Percentiles rank a stretch among this genome's conserved stretches.
Evolutionary conservation across 2,888 invertebrate genomes (phyloP).

Genomic region (Phaonia tiefii): DNA sequence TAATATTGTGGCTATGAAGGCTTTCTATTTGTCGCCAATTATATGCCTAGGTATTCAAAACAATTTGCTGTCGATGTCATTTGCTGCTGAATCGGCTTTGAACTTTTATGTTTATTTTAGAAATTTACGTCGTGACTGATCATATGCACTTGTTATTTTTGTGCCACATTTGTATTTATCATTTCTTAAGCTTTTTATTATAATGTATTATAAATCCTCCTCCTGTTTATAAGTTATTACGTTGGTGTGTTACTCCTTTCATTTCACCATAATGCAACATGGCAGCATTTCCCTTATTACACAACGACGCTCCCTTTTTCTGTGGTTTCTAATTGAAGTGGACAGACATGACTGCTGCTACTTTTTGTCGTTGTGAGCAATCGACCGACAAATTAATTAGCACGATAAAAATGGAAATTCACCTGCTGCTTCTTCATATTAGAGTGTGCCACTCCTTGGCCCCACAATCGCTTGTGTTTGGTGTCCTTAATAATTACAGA

Average conservation of each 20-base stretch:
- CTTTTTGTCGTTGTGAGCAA: background rate
- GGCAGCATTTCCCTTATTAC: background rate
- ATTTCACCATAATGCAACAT: constrained; percentile 19
- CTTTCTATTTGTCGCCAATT: too few relatives aligned
- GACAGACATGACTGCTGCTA: background rate
- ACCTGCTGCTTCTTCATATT: constrained; percentile 15
- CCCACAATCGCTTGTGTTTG: constrained; percentile 7
- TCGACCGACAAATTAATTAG: constrained; percentile 44
- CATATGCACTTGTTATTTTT: too few relatives aligned
- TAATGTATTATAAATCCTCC: too few relatives aligned
- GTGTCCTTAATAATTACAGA: constrained; percentile 39
- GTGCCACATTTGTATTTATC: too few relatives aligned
- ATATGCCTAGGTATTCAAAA: too few relatives aligned
- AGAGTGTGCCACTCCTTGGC: background rate
- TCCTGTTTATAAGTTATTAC: constrained; percentile 6
- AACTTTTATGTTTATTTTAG: too few relatives aligned
- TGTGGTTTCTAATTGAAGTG: constrained; percentile 19
- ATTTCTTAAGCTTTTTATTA: too few relatives aligned
- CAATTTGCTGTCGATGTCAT: too few relatives aligned
- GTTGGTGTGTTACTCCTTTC: background rate
- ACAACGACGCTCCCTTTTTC: background rate
- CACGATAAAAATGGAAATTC: constrained; percentile 24
- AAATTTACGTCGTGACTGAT: too few relatives aligned
- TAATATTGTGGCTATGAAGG: too few relatives aligned
- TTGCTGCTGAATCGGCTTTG: too few relatives aligned